Percentiles rank a stretch among this genome's conserved stretches.
These are phyloP conservation scores for Sclerurus mexicanus DNA, from an alignment of 2,113 vertebrate genomes.

Conservation along the genomic window DNA sequence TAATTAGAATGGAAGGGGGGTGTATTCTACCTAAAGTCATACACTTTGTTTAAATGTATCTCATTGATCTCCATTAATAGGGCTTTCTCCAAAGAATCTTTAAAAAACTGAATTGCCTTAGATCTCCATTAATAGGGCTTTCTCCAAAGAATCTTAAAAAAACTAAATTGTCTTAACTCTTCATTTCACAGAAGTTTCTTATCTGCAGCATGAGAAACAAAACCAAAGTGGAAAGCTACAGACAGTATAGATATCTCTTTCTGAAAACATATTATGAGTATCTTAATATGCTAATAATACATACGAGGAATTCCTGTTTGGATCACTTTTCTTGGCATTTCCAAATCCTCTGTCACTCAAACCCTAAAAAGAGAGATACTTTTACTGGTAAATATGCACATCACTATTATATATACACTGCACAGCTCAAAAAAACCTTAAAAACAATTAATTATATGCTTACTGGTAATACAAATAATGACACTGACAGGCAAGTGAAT, in stretches of 20 bases:
- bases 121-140: neutral
- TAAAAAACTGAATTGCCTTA: no score
- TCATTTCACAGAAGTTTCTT: neutral
- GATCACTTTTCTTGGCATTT: conserved; percentile 69
- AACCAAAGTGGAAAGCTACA: neutral
- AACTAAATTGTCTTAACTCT: neutral
- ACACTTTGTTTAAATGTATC: neutral
- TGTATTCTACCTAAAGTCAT: neutral
- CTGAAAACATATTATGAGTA: neutral
- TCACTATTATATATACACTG: neutral
- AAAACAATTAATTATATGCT: neutral
- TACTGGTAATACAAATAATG: neutral
- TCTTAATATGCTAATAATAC: conserved; percentile 60
- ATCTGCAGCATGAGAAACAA: neutral
- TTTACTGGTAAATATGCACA: neutral
- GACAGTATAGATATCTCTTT: neutral
- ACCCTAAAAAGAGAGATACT: conserved; percentile 54
- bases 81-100: neutral
- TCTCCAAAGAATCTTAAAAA: neutral
- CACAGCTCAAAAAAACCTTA: neutral
- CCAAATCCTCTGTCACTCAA: conserved; percentile 47
- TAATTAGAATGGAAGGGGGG: neutral
- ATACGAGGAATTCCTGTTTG: conserved; percentile 78
- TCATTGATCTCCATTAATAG: neutral
- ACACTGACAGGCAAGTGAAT: neutral